A percentile compares a stretch with the other conserved stretches of the same genome.
Evolutionary conservation across 2,888 invertebrate species (phyloP).

Genomic region (Scelioninae gen. 2): DNA sequence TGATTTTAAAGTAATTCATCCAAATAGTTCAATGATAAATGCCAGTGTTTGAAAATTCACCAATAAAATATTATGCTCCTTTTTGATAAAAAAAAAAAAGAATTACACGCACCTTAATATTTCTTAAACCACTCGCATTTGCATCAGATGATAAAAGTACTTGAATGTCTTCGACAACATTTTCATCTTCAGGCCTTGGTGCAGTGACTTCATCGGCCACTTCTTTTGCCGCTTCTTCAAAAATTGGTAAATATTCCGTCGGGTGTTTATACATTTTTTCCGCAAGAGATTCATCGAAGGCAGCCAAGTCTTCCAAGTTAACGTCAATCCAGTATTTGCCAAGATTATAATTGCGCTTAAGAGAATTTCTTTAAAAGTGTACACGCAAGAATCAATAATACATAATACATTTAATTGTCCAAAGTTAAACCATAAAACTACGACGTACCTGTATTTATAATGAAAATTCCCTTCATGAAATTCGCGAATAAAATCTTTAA

Average conservation of each 20-base stretch:
- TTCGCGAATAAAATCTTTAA: conserved; percentile 95
- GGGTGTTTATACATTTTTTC: conserved; percentile 95
- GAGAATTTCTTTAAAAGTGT: conserved; percentile 83
- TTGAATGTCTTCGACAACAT: conserved; percentile 94
- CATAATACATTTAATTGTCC: neutral
- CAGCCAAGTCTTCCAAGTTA: conserved; percentile 93
- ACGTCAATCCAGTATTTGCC: conserved; percentile 93
- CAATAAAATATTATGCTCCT: too few relatives aligned
- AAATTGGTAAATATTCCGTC: conserved; percentile 92
- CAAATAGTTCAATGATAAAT: too few relatives aligned
- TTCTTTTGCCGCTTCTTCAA: conserved; percentile 97
- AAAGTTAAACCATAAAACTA: too few relatives aligned
- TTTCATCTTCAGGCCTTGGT: conserved; percentile 93
- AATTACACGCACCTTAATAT: conserved; percentile 83
- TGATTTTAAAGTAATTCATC: too few relatives aligned
- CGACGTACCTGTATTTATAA: conserved; percentile 92
- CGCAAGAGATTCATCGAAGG: conserved; percentile 94
- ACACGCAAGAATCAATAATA: conserved; percentile 1
- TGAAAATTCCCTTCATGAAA: conserved; percentile 97
- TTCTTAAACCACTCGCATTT: conserved; percentile 87
- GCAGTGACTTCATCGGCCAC: conserved; percentile 97
- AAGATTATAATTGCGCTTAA: conserved; percentile 95
- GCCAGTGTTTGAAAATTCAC: too few relatives aligned
- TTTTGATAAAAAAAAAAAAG: too few relatives aligned
- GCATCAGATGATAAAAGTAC: conserved; percentile 90